Percentiles rank a stretch among this genome's conserved stretches.
Evolutionary conservation across 2,888 invertebrate species (phyloP).

Genomic region (Stenodema calcarata): DNA sequence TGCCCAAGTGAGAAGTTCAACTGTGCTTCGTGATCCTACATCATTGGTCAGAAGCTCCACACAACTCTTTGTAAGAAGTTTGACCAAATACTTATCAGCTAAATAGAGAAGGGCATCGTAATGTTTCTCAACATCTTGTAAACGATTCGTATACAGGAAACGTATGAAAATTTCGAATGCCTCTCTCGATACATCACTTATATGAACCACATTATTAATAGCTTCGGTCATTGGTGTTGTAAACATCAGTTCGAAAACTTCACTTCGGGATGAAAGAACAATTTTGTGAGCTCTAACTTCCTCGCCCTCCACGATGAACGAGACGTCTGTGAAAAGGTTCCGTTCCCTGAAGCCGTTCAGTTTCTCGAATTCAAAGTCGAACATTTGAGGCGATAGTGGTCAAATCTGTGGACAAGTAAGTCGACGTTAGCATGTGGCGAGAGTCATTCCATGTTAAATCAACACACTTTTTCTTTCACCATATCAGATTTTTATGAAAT

Average conservation of each 20-base stretch:
- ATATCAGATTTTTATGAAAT: no score
- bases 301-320: neutral
- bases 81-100: neutral
- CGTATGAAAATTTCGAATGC: neutral
- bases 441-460: no score
- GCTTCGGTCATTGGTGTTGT: neutral
- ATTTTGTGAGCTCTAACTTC: neutral
- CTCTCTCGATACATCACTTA: neutral
- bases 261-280: neutral
- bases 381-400: no score
- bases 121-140: neutral
- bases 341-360: neutral
- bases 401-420: no score
- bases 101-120: neutral
- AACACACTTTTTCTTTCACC: no score
- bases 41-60: neutral
- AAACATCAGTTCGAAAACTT: neutral
- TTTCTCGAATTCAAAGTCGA: neutral
- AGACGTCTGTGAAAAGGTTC: neutral
- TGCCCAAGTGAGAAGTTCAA: neutral
- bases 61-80: neutral
- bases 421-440: no score
- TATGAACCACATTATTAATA: neutral
- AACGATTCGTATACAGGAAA: neutral
- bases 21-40: neutral